phyloP scores from a whole-genome alignment of 2,113 vertebrate species.

The Stictonetta naevosa region DNA sequence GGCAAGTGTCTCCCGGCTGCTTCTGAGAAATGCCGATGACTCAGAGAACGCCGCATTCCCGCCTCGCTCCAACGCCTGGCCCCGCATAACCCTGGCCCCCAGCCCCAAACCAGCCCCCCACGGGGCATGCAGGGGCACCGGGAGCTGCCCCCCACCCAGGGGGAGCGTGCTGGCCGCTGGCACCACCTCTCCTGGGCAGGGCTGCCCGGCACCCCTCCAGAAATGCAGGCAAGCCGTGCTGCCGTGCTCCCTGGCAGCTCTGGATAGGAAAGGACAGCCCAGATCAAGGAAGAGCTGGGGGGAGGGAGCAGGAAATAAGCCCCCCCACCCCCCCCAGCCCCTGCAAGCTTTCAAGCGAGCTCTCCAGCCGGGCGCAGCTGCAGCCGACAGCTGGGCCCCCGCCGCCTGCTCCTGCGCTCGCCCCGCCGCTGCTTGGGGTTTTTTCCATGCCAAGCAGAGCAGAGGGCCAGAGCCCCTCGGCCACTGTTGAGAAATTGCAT shows the following conservation, averaged over 20 bases:
- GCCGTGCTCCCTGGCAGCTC: not conserved
- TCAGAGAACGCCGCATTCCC: conserved; percentile 53
- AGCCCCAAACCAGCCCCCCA: not conserved
- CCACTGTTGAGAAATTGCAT: not conserved
- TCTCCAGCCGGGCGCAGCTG: not conserved
- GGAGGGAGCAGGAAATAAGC: not conserved
- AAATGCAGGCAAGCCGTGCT: not conserved
- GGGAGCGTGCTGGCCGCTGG: too few relatives aligned
- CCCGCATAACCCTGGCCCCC: conserved; percentile 30
- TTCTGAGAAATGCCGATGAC: conserved; percentile 43
- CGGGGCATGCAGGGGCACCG: not conserved
- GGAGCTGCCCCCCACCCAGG: not conserved
- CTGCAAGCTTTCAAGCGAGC: not conserved
- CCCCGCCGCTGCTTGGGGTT: accelerated
- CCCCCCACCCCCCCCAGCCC: not conserved
- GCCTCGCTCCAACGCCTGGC: conserved; percentile 2
- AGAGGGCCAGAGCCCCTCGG: not conserved
- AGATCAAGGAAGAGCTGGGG: not conserved
- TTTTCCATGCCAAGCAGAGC: not conserved
- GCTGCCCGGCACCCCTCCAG: not conserved
- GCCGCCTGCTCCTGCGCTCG: not conserved
- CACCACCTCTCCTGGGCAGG: not conserved
- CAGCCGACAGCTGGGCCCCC: not conserved
- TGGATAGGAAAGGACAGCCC: not conserved
- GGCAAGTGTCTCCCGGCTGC: conserved; percentile 10